Evolutionary conservation across 1,140 invertebrate species (phyloP), one percentile per base, ranked within the genome.

Genomic region (Acromyrmex charruanus): DNA sequence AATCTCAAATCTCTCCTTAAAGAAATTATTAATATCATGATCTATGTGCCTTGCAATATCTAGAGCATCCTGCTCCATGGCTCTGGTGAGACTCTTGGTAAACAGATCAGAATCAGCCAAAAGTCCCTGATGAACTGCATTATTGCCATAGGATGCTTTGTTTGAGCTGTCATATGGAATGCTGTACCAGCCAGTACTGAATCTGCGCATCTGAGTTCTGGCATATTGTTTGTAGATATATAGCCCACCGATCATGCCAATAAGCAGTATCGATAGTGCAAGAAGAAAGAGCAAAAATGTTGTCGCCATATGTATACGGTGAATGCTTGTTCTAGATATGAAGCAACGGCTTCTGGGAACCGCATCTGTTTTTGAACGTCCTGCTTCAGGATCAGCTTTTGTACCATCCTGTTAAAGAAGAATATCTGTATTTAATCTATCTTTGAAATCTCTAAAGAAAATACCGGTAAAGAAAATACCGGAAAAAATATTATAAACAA

Each of bases 1-100:
- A 81, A 98, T 95, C 88, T 98, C 97, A 91, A 98, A 97, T 77
- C 97, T 96, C 93, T 98, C 98, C 58, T 97, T 96, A 88, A 99
- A 97, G 55, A 96, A 96, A 88, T 91, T 77, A 65, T 89, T 92
- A 0, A 91, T 89, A 16, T 88, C 87, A 18, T 75, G 87, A 14
- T 90, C 85, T 21, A 91, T 89, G 77, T 86, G 93, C 87, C 71
- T 93, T 79, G 88, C 91, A 77, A 90, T 89, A 71, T 85, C 82
- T 65, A 95, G 86, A 87, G 89, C 85, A 72, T 90, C 93, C 69
- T 86, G 92, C 82, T 92, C 93, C 35, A 77, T 91, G 44, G 74
- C 86, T 86, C 86, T 93, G 71, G 86, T 92, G 63, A 93, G 88
- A 81, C 81, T 92, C 66, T 94, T 93, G 39, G 69, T 5, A 71